Conservation (phyloP, 2,113 vertebrate genomes). For the Kobus ellipsiprymnus region DNA sequence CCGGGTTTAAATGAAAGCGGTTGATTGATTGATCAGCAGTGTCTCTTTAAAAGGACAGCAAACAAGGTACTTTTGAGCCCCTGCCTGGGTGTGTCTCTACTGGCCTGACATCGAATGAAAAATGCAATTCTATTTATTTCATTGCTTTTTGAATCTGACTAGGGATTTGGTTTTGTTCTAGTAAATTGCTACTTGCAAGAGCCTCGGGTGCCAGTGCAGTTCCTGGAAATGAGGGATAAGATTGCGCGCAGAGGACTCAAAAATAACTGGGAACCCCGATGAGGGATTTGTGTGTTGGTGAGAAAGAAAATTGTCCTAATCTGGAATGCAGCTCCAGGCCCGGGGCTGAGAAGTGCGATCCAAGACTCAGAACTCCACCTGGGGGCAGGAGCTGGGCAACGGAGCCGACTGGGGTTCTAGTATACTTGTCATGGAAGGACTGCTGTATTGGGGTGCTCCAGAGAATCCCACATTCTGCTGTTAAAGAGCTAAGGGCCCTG, state of each 20-base stretch:
- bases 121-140: slow-evolving; percentile 53
- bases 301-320: neutral
- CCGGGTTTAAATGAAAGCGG: neutral
- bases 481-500: neutral
- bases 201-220: slow-evolving; percentile 9
- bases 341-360: too few relatives aligned
- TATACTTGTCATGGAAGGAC: neutral
- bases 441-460: neutral
- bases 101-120: neutral
- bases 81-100: neutral
- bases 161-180: slow-evolving; percentile 60
- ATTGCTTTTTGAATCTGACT: slow-evolving; percentile 42
- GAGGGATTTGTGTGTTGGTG: neutral
- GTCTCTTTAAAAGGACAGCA: neutral
- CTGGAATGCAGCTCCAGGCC: neutral
- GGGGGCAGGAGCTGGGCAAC: rapidly evolving
- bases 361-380: rapidly evolving
- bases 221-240: slow-evolving; percentile 61
- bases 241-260: neutral
- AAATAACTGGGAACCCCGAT: neutral
- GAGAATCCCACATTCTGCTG: neutral
- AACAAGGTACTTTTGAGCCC: neutral
- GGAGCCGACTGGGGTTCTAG: rapidly evolving
- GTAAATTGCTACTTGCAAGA: slow-evolving; percentile 54
- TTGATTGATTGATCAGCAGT: neutral